Conservation (phyloP, 2,888 invertebrate genomes). For the Rotaria magnacalcarata region DNA sequence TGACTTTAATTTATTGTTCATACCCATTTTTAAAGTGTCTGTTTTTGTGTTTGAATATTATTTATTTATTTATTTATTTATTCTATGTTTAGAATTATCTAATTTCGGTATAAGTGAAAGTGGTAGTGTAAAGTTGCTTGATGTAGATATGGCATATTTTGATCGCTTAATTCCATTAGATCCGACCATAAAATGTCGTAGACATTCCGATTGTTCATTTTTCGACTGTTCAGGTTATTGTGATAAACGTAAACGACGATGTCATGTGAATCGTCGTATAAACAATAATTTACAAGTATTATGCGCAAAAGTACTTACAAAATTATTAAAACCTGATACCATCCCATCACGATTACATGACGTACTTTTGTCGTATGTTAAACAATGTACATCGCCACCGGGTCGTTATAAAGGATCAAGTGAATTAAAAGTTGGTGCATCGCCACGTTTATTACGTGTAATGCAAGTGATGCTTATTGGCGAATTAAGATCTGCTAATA, state of each 20-base stretch:
- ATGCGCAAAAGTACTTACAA: neutral
- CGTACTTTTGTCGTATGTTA: neutral
- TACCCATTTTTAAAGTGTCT: no score
- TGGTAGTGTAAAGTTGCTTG: neutral
- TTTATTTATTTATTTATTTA: neutral
- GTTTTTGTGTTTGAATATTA: no score
- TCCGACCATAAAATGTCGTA: neutral
- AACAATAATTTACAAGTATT: constrained; percentile 33
- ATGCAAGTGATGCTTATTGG: constrained; percentile 17
- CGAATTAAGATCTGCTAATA: neutral
- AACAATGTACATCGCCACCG: constrained; percentile 12
- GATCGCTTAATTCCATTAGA: constrained; percentile 12
- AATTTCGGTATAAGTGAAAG: constrained; percentile 1
- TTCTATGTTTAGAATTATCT: constrained; percentile 8
- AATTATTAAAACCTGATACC: neutral
- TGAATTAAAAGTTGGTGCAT: neutral
- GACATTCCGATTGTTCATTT: neutral
- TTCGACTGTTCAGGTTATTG: constrained; percentile 33
- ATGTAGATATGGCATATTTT: constrained; percentile 21
- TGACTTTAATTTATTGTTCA: no score
- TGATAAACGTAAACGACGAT: neutral
- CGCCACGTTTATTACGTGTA: neutral
- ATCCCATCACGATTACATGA: constrained; percentile 23
- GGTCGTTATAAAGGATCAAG: constrained; percentile 22
- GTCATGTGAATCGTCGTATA: neutral